Evolutionary conservation across 2,797 vertebrate species (phyloP).

Genomic region (Sphenopsis melanotis): DNA sequence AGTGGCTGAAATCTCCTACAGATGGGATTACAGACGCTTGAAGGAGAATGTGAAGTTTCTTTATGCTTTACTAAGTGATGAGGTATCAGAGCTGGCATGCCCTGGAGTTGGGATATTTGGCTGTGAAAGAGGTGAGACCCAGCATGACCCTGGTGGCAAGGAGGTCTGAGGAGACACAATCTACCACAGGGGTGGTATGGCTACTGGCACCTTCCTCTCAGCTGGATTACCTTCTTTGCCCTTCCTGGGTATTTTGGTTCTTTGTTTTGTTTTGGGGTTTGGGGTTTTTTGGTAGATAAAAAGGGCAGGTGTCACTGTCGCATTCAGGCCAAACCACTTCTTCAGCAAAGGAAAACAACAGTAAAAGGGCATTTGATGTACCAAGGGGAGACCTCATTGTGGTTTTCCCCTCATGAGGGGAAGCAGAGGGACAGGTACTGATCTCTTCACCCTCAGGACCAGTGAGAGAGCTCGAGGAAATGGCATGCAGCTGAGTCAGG

Average conservation of each 20-base stretch:
- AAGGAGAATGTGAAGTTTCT: background rate
- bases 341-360: background rate
- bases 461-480: background rate
- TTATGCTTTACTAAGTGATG: background rate
- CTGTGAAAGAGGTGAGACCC: background rate
- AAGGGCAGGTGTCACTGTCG: background rate
- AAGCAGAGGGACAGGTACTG: fast-evolving
- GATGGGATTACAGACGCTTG: background rate
- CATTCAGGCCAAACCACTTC: background rate
- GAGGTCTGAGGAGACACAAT: background rate
- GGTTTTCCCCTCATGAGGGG: fast-evolving
- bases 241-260: background rate
- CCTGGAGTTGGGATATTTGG: background rate
- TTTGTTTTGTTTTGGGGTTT: background rate
- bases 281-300: background rate
- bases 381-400: background rate
- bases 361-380: background rate
- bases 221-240: background rate
- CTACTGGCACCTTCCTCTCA: background rate
- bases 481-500: background rate
- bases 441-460: fast-evolving
- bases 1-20: background rate
- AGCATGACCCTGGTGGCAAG: background rate
- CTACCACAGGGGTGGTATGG: background rate
- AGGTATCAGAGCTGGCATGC: background rate